Base-by-base conservation (phyloP, 2,797 vertebrate species). In the Parauchenoglanis ngamensis region DNA sequence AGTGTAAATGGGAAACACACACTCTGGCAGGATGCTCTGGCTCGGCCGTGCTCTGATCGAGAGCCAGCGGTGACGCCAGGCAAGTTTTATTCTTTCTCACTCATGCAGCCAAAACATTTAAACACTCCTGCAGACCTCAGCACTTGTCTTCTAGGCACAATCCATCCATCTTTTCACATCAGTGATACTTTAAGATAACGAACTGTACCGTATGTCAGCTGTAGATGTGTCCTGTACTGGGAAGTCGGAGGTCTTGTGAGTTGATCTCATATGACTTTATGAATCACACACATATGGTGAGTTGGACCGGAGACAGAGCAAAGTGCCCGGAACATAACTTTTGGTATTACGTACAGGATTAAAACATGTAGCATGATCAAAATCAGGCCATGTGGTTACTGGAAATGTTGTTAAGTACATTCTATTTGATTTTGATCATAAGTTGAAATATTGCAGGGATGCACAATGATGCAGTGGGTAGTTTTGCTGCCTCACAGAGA, bases 1-100 rank as follows among this genome's bases (percentile, higher is more conserved):
- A 68, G 46, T 91, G 84, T 86, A 90, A 90, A 91, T 89, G 85
- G 78, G 70, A 91, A 91, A 90, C 91, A 90, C 90, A 90, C 91
- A 40, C 84, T 21, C 89, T 90, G 87, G 86, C 87, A 75, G 88
- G 87, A 90, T 83, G 85, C 70, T 85, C 87, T 84, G 89, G 49
- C 90, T 91, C 54, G 44, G 54, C 79, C 46, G 25, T 59, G 88
- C 86, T 90, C 84, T 76, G 63, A 83, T 82, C 87, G 8, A 72
- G 78, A 87, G 83, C 87, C 86, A 89, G 73, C 73, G 68, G 83
- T 89, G 86, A 88, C 79, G 67, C 61, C 57, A 87, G 86, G 57
- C 57, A 68, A 83, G 59, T 70, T 85, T 63, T 13, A 73, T 35
- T 77, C 67, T 86, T 57, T 88, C 70, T 86, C 28, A 31, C 10